Percentiles rank a stretch among this genome's conserved stretches.
phyloP scores from a whole-genome alignment of 2,797 vertebrate species.

The Gambusia yucatana region DNA sequence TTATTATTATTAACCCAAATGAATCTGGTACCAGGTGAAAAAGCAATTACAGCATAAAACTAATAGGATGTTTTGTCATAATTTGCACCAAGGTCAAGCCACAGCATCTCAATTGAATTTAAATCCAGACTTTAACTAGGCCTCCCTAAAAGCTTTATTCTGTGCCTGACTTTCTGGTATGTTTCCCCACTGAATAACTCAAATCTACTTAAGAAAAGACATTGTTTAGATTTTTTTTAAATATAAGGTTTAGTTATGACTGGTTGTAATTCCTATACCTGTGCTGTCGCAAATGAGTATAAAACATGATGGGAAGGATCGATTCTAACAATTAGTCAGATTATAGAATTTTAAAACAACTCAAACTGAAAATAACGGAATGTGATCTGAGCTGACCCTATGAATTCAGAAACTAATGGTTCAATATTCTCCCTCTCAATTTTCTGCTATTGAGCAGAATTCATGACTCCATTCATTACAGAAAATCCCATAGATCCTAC shows the following conservation, averaged over 20 bases:
- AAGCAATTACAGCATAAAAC: too few species aligned
- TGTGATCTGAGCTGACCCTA: neutral
- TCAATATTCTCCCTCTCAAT: neutral
- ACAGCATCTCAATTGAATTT: too few species aligned
- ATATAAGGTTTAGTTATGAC: neutral
- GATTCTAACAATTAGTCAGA: neutral
- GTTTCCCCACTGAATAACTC: neutral
- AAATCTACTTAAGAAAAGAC: neutral
- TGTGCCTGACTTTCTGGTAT: neutral
- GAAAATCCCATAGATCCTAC: neutral
- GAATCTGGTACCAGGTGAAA: too few species aligned
- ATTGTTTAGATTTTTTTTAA: neutral
- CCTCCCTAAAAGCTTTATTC: too few species aligned
- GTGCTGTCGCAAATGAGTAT: neutral
- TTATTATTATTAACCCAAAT: neutral
- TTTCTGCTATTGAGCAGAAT: neutral
- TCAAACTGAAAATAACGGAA: neutral
- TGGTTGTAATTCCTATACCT: neutral
- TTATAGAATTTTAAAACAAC: neutral
- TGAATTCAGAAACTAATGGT: neutral
- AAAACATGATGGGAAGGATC: neutral
- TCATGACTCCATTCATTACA: neutral
- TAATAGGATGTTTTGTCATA: too few species aligned
- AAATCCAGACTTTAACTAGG: too few species aligned
- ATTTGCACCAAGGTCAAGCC: too few species aligned